These are phyloP conservation scores for Pteria penguin DNA, from an alignment of 2,888 invertebrate species.

Conservation along the genomic window DNA sequence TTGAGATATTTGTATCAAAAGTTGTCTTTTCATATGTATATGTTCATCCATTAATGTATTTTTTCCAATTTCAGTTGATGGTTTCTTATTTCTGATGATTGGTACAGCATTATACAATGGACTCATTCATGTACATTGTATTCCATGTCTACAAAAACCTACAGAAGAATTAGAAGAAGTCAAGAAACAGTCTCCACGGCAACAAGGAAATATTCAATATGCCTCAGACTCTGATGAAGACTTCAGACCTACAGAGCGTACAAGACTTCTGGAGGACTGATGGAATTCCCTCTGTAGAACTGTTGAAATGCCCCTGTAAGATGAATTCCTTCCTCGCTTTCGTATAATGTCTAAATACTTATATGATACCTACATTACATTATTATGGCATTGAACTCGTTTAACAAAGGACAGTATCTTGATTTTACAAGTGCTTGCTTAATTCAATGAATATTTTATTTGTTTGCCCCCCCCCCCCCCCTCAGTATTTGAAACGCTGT, in stretches of 20 bases:
- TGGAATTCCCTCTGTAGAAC: no score
- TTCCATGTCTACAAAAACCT: slow-evolving; percentile 61
- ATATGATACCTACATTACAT: no score
- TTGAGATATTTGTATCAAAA: no score
- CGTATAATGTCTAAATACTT: no score
- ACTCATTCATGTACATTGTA: slow-evolving; percentile 65
- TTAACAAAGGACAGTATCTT: no score
- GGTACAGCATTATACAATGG: slow-evolving; percentile 76
- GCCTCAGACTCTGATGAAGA: slow-evolving; percentile 6
- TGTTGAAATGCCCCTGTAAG: no score
- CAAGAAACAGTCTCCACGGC: slow-evolving; percentile 13
- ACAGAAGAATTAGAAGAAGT: slow-evolving; percentile 44
- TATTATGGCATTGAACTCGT: no score
- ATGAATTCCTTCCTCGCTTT: no score
- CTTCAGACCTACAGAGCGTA: not conserved
- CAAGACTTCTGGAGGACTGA: slow-evolving; percentile 4
- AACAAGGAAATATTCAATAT: slow-evolving; percentile 56
- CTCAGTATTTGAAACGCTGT: no score
- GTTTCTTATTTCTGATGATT: slow-evolving; percentile 74
- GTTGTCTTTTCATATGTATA: not conserved
- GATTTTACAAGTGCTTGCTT: no score
- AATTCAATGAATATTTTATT: no score
- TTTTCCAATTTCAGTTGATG: slow-evolving; percentile 68
- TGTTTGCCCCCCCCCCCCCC: no score
- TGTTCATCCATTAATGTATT: not conserved